phyloP scores from a whole-genome alignment of 1,140 invertebrate genomes.

The Aethina tumida region DNA sequence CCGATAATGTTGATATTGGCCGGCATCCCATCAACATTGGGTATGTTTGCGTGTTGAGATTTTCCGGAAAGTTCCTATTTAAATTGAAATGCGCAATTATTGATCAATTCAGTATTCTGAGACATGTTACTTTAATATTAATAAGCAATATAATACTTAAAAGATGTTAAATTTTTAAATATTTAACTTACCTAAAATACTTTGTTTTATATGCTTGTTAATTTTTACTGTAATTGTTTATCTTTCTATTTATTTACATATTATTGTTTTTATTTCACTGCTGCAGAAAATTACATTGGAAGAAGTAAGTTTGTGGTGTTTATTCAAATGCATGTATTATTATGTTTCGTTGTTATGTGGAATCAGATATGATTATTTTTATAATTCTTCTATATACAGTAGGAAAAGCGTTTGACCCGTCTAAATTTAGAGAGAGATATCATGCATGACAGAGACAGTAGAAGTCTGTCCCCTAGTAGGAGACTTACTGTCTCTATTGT shows the following conservation, averaged over 20 bases:
- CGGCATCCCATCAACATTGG: constrained; percentile 61
- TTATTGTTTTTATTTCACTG: constrained; percentile 10
- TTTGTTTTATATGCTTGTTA: background rate
- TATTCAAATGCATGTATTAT: no score
- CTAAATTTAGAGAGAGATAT: no score
- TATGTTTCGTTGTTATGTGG: no score
- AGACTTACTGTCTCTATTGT: no score
- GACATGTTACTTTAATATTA: background rate
- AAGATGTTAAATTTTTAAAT: background rate
- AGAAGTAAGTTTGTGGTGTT: constrained; percentile 80
- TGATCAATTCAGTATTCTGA: background rate
- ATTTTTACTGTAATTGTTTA: constrained; percentile 1
- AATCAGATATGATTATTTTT: no score
- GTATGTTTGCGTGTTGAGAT: constrained; percentile 42
- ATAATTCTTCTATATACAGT: no score
- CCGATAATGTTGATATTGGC: constrained; percentile 63
- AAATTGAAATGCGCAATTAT: background rate
- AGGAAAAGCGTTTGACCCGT: no score
- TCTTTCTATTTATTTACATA: constrained; percentile 2
- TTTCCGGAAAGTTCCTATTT: background rate
- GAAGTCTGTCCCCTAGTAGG: no score
- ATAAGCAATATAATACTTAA: background rate
- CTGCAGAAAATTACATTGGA: constrained; percentile 76
- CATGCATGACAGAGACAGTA: no score
- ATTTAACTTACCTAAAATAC: background rate